Evolutionary conservation across 2,113 vertebrate species (phyloP).

Genomic region (Grus americana): DNA sequence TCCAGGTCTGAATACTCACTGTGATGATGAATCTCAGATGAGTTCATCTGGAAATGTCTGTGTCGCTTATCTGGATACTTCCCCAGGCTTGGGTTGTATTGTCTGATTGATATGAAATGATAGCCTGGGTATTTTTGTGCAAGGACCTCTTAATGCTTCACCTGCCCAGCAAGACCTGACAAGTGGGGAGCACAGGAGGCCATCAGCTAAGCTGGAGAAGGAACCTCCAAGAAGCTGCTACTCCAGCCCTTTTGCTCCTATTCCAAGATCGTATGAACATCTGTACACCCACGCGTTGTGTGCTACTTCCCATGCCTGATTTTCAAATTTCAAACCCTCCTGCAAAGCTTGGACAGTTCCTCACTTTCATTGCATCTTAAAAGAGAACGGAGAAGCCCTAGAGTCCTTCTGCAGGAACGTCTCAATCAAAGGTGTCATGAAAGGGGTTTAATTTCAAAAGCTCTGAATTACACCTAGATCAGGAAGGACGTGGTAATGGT

Average conservation of each 20-base stretch:
- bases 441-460: slow-evolving; percentile 60
- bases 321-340: neutral
- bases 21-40: neutral
- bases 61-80: accelerated
- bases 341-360: neutral
- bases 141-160: neutral
- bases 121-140: neutral
- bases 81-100: neutral
- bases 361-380: slow-evolving; percentile 2
- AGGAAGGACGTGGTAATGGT: slow-evolving; percentile 11
- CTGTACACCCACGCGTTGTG: neutral
- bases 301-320: neutral
- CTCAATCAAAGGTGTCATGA: slow-evolving; percentile 49
- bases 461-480: slow-evolving; percentile 22
- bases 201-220: neutral
- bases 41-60: neutral
- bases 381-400: neutral
- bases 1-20: neutral
- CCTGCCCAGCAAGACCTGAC: neutral
- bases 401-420: neutral
- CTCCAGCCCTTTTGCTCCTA: neutral
- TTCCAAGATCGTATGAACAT: neutral
- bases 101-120: neutral
- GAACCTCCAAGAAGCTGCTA: neutral
- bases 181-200: neutral